These are phyloP conservation scores for Dasypolia templi DNA, from an alignment of 2,888 invertebrate genomes.

Conservation along the genomic window DNA sequence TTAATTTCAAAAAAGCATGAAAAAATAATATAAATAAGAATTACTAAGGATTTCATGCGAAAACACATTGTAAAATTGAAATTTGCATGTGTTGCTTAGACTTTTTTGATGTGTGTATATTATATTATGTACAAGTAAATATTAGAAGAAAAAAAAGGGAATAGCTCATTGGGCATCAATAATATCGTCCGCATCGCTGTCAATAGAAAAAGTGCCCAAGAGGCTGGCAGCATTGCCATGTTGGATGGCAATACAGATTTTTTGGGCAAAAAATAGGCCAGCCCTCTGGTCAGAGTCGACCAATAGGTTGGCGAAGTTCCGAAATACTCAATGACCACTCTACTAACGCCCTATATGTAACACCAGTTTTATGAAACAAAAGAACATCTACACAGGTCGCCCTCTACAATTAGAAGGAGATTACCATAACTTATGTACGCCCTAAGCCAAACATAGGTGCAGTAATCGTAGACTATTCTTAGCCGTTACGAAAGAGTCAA, in stretches of 20 bases:
- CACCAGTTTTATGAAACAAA: constrained; percentile 21
- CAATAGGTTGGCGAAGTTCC: too few species aligned
- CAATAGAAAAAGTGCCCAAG: too few species aligned
- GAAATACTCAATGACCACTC: too few species aligned
- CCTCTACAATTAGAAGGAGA: constrained; percentile 49
- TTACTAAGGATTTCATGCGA: too few species aligned
- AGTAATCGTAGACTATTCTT: constrained; percentile 49
- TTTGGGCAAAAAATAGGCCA: neutral
- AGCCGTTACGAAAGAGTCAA: constrained; percentile 44
- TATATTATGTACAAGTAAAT: too few species aligned
- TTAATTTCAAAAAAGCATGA: too few species aligned
- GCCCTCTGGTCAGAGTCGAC: neutral
- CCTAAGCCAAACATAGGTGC: constrained; percentile 55
- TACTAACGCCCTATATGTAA: constrained; percentile 14
- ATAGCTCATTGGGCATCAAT: neutral
- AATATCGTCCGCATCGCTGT: neutral
- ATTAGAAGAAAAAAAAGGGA: too few species aligned
- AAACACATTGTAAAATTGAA: too few species aligned
- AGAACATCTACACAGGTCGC: constrained; percentile 32
- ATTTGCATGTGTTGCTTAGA: too few species aligned
- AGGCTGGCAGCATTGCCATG: too few species aligned
- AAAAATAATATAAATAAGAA: too few species aligned
- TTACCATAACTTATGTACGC: constrained; percentile 64
- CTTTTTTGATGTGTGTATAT: too few species aligned
- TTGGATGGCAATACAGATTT: neutral